Evolutionary conservation across 2,113 vertebrate genomes (phyloP).

Genomic region (Centrocercus urophasianus): DNA sequence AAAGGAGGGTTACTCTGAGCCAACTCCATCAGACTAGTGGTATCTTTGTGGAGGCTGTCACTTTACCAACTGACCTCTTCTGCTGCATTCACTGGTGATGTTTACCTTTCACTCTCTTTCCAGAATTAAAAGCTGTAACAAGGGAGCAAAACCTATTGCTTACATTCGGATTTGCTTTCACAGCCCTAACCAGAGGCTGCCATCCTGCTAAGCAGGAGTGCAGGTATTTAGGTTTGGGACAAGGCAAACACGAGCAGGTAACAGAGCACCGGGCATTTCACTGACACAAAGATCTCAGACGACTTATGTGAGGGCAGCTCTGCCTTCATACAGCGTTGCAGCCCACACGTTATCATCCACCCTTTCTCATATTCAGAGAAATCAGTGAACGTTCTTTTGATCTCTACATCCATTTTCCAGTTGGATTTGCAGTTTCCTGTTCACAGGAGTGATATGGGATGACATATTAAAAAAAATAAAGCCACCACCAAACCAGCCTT

Average conservation of each 20-base stretch:
- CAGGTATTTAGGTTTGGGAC: background rate
- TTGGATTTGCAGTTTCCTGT: background rate
- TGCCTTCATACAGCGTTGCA: background rate
- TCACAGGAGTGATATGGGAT: background rate
- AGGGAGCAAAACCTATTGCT: background rate
- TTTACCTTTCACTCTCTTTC: background rate
- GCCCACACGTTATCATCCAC: background rate
- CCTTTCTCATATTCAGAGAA: background rate
- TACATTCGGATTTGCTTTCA: background rate
- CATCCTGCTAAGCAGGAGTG: background rate
- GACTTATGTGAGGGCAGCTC: background rate
- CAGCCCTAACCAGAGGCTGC: fast-evolving
- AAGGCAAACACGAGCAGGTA: background rate
- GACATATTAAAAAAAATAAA: background rate
- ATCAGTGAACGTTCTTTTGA: background rate
- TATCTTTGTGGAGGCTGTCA: background rate
- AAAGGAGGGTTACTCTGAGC: background rate
- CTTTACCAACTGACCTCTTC: background rate
- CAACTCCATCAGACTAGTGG: fast-evolving
- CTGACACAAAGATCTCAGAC: background rate
- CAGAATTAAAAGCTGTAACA: background rate
- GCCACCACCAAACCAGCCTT: background rate
- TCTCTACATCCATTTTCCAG: fast-evolving
- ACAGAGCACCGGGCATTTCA: background rate
- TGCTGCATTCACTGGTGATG: background rate